phyloP scores from a whole-genome alignment of 2,888 invertebrate genomes.

The Hydriomena furcata region DNA sequence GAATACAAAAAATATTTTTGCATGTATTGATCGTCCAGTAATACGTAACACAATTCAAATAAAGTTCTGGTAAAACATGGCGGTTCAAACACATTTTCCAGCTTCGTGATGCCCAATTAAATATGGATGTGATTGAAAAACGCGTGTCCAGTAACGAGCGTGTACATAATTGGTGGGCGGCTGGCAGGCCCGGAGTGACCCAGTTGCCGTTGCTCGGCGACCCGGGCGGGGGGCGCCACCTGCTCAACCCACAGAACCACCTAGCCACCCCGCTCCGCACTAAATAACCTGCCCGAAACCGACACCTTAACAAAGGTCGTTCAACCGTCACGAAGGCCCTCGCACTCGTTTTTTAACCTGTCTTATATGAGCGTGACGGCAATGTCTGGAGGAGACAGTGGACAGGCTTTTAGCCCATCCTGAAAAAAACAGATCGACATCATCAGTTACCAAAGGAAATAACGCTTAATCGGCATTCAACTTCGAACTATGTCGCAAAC shows the following conservation, averaged over 20 bases:
- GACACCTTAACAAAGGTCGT: constrained; percentile 83
- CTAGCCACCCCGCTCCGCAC: constrained; percentile 56
- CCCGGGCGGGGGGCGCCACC: constrained; percentile 58
- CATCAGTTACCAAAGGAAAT: background rate
- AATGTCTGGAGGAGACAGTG: constrained; percentile 9
- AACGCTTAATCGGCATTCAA: background rate
- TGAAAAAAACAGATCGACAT: background rate
- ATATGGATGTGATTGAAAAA: constrained; percentile 84
- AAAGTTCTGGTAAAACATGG: constrained; percentile 71
- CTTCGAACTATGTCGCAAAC: background rate
- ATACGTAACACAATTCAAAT: constrained; percentile 56
- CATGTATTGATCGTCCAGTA: constrained; percentile 28
- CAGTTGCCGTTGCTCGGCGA: constrained; percentile 81
- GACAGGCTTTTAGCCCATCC: background rate
- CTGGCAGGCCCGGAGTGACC: constrained; percentile 77
- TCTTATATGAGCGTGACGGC: constrained; percentile 22
- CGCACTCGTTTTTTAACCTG: constrained; percentile 55
- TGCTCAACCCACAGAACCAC: constrained; percentile 45
- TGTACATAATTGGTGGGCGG: constrained; percentile 83
- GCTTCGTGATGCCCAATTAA: constrained; percentile 82
- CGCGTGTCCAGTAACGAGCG: constrained; percentile 84
- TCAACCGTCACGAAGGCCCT: constrained; percentile 74
- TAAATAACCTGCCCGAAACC: constrained; percentile 82
- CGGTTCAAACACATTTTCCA: constrained; percentile 77
- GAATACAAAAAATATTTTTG: constrained; percentile 19